Evolutionary conservation across 2,888 invertebrate species (phyloP), one percentile per base, ranked within the genome.

Genomic region (Eilema sororculum): DNA sequence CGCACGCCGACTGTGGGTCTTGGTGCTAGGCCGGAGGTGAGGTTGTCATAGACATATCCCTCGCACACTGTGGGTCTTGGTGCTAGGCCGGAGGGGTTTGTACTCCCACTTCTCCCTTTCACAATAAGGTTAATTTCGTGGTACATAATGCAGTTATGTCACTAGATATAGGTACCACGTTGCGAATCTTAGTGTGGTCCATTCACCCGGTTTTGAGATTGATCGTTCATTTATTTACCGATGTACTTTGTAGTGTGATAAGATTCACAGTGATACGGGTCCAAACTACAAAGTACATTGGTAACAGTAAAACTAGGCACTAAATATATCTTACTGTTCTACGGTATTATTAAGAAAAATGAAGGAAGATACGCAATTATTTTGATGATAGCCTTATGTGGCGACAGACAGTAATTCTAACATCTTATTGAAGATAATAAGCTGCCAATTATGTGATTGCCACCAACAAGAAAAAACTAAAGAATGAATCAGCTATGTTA

Each of bases 381-480:
- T n/a, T 41, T 62, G 37, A 62, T 62, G 20, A 41, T 41, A 24
- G 62, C 24, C 41, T n/a, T 52, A 52, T 52, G n/a, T n/a, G n/a
- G 9, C 52, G 52, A 52, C n/a, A n/a, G 41, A 41, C 25, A 25
- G 16, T 25, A 41, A 41, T 62, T 25, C 22, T 41, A 25, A 24
- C 24, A 24, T 13, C 37, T 62, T 62, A 22, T 37, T 62, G 12
- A 24, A 62, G 61, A 62, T 62, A 61, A 61, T 33, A 61, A 33
- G 22, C 61, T 24, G 24, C 37, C 16, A 41, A 16, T 62, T 62
- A 37, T 62, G 37, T 61, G 22, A 37, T 24, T 16, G 10, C 24
- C 22, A 41, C 62, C 41, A 33, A 4, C 37, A 61, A 16, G 61
- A 30, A 61, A 61, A n/a, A 22, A 61, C 8, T 24, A 16, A 20